These are phyloP conservation scores for Chloropsis cyanopogon DNA, from an alignment of 2,113 vertebrate genomes.

Conservation along the genomic window DNA sequence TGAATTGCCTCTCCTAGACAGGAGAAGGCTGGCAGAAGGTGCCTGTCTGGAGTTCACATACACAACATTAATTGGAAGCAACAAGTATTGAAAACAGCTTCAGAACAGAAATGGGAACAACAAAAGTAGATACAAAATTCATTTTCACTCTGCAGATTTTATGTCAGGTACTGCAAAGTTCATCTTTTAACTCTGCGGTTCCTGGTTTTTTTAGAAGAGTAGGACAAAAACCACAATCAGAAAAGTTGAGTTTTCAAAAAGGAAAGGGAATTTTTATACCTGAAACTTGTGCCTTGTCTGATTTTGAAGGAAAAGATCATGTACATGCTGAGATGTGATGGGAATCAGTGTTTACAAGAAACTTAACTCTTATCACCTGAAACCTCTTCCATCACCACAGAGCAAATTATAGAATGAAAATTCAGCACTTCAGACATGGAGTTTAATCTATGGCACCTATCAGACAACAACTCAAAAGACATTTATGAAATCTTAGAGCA, in stretches of 20 bases:
- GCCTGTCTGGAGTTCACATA: background rate
- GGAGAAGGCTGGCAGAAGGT: conserved; percentile 30
- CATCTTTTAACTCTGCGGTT: background rate
- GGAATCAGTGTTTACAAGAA: background rate
- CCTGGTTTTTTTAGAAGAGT: background rate
- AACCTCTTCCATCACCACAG: background rate
- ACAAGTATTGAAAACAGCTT: background rate
- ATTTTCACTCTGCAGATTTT: background rate
- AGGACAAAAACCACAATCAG: background rate
- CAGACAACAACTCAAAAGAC: background rate
- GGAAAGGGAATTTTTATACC: background rate
- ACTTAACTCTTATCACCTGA: background rate
- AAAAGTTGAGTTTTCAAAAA: background rate
- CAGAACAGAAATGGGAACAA: background rate
- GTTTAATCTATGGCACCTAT: background rate
- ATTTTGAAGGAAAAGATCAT: background rate
- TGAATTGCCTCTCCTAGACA: background rate
- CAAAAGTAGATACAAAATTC: background rate
- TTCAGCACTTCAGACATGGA: background rate
- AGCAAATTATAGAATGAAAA: background rate
- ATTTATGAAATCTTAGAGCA: background rate
- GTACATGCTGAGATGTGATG: background rate
- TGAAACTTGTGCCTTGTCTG: background rate
- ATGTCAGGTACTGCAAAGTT: background rate
- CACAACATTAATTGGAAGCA: background rate